phyloP scores from a whole-genome alignment of 2,888 invertebrate genomes.

The Gortyna flavago region DNA sequence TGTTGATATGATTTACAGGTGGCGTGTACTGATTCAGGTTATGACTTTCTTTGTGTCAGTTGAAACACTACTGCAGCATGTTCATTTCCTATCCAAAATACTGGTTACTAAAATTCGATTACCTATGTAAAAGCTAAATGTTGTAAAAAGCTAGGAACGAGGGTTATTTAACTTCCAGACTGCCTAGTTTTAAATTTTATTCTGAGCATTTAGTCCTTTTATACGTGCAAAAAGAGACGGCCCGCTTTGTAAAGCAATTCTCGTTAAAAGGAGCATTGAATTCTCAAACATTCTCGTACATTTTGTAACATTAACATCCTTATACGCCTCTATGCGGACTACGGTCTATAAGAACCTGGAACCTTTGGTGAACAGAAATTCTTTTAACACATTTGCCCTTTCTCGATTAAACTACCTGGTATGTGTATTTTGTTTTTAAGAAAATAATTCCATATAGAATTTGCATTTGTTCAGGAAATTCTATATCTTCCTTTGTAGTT shows the following conservation, averaged over 20 bases:
- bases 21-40: background rate
- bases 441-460: background rate
- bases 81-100: background rate
- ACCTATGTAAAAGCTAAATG: background rate
- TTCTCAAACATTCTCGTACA: conserved; percentile 35
- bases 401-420: conserved; percentile 1
- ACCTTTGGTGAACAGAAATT: conserved; percentile 22
- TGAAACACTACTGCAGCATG: background rate
- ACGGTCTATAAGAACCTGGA: background rate
- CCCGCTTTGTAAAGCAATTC: conserved; percentile 36
- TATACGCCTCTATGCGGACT: conserved; percentile 4
- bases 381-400: conserved; percentile 12
- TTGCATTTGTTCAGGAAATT: conserved; percentile 15
- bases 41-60: background rate
- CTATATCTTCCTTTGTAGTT: background rate
- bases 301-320: conserved; percentile 14
- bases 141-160: background rate
- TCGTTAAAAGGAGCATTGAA: conserved; percentile 38
- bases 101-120: background rate
- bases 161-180: conserved; percentile 13
- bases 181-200: conserved; percentile 29
- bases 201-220: conserved; percentile 35
- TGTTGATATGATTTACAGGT: background rate
- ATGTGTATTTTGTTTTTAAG: background rate
- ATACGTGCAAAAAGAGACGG: conserved; percentile 39